A percentile compares a stretch with the other conserved stretches of the same genome.
phyloP scores from a whole-genome alignment of 2,888 invertebrate genomes.

The Hirtodrosophila duncani region DNA sequence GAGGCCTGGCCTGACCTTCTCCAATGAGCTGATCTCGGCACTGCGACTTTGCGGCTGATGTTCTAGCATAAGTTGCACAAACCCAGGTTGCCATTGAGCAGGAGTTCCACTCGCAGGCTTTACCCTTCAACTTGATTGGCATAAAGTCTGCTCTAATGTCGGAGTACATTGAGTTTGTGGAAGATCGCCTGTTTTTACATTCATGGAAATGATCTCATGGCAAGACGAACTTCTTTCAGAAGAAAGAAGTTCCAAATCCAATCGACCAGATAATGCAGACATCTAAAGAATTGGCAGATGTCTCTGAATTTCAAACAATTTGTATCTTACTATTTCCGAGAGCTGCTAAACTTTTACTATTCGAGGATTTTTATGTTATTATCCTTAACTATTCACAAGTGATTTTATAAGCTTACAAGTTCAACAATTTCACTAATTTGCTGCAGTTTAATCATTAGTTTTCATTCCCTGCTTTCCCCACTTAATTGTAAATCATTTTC shows the following conservation, averaged over 20 bases:
- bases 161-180: constrained; percentile 98
- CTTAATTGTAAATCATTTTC: neutral
- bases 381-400: constrained; percentile 25
- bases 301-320: too few relatives aligned
- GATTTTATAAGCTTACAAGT: constrained; percentile 11
- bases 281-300: too few relatives aligned
- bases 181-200: constrained; percentile 98
- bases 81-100: constrained; percentile 95
- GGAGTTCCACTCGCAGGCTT: constrained; percentile 97
- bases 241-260: constrained; percentile 95
- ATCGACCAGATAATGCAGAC: constrained; percentile 86
- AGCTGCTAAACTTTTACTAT: too few relatives aligned
- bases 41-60: constrained; percentile 99
- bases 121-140: constrained; percentile 95
- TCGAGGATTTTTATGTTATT: too few relatives aligned
- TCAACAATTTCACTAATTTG: constrained; percentile 8
- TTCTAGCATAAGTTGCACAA: constrained; percentile 95
- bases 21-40: constrained; percentile 98
- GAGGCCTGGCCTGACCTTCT: constrained; percentile 99
- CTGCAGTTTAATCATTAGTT: constrained; percentile 17
- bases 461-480: constrained; percentile 8
- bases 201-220: constrained; percentile 99
- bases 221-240: constrained; percentile 99
- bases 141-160: constrained; percentile 99
- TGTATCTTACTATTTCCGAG: too few relatives aligned